A percentile compares a stretch with the other conserved stretches of the same genome.
Evolutionary conservation across 2,113 vertebrate genomes (phyloP).

Genomic region (human): DNA sequence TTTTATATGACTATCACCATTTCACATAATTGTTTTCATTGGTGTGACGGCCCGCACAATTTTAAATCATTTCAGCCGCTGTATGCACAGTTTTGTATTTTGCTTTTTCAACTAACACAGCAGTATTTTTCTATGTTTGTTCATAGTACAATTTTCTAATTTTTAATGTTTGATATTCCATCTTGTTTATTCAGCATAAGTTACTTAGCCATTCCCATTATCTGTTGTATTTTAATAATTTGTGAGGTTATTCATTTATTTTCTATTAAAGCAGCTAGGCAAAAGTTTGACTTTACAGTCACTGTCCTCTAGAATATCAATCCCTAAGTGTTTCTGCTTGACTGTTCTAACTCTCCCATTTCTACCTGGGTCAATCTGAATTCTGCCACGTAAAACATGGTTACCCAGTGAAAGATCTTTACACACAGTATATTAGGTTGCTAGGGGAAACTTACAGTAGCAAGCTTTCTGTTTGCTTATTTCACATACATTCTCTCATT

Average conservation of each 20-base stretch:
- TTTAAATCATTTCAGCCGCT: constrained; percentile 31
- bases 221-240: not conserved
- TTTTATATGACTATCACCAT: not conserved
- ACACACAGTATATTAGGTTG: not conserved
- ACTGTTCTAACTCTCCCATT: not conserved
- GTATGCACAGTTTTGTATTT: not conserved
- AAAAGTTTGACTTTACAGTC: not conserved
- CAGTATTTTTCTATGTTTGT: not conserved
- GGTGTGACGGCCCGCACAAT: not conserved
- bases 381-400: not conserved
- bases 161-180: constrained; percentile 21
- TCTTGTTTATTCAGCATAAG: constrained; percentile 12
- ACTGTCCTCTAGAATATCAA: not conserved
- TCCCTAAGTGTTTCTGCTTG: not conserved
- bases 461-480: not conserved
- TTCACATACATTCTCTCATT: not conserved
- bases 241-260: not conserved
- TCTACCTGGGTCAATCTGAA: not conserved
- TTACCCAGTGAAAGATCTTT: not conserved
- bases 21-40: constrained; percentile 10
- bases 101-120: not conserved
- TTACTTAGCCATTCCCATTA: not conserved
- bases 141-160: not conserved
- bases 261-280: not conserved
- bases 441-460: not conserved